These are phyloP conservation scores for Saccostrea echinata DNA, from an alignment of 1,140 invertebrate species.

Conservation along the genomic window DNA sequence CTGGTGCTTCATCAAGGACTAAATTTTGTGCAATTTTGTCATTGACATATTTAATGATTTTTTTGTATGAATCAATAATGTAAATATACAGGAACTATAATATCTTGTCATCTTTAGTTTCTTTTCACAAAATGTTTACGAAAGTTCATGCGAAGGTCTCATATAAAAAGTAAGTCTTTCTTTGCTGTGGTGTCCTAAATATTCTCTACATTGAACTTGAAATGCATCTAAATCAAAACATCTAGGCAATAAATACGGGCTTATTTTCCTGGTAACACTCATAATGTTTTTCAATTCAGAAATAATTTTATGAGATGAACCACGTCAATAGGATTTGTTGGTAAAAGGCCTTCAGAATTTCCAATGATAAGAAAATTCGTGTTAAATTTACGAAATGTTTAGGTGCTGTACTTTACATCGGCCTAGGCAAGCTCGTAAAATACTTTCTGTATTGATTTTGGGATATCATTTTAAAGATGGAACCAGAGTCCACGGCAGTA, in stretches of 20 bases:
- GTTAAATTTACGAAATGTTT: conserved; percentile 24
- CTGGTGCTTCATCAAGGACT: conserved; percentile 14
- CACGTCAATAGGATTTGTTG: background rate
- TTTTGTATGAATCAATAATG: background rate
- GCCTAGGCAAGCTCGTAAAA: background rate
- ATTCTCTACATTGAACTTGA: too few species aligned
- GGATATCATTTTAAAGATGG: conserved; percentile 17
- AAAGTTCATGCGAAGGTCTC: too few species aligned
- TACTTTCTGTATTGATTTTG: conserved; percentile 17
- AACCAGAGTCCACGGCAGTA: conserved; percentile 6
- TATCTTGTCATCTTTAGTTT: background rate
- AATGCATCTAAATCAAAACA: background rate
- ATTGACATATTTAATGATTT: background rate
- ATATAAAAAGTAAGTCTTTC: background rate
- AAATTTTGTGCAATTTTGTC: conserved; percentile 13
- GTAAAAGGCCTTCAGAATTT: background rate
- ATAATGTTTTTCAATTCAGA: background rate
- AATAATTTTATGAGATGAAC: background rate
- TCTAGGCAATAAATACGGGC: background rate
- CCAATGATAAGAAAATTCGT: conserved; percentile 6
- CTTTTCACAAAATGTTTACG: too few species aligned
- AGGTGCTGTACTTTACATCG: background rate
- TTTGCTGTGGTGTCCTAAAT: too few species aligned
- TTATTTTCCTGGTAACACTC: background rate
- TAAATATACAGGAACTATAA: background rate